Evolutionary conservation across 1,140 invertebrate genomes (phyloP), one percentile per base, ranked within the genome.

Genomic region (Hyposmocoma kahamanoa): DNA sequence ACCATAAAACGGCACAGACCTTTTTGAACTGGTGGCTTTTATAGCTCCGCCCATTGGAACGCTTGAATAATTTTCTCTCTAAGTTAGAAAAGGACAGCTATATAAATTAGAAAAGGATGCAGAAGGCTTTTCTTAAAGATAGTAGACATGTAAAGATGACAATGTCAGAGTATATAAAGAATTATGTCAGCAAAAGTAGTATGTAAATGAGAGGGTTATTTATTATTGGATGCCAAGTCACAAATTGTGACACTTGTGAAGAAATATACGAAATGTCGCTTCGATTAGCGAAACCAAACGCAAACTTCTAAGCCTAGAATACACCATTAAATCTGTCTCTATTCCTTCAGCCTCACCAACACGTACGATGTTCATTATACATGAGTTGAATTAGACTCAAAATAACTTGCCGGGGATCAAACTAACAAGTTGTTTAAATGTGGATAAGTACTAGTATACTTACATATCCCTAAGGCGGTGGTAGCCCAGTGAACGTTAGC

Each of bases 141-240:
- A 82, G 77, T 82, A 78, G 53, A 56, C 57, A 67, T 62, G 53
- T 70, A 72, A n/a, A 63, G 56, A 64, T 58, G 57, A 76, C 67
- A 72, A 59, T 70, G 72, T 71, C 49, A 66, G 48, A 53, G 62
- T 74, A 82, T 63, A 75, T 80, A 72, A 63, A 60, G 57, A 51
- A 36, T 59, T 67, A 62, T 72, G 72, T 67, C 38, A 36, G 32
- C 15, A 30, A 36, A 36, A n/a, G 32, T 61, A 49, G 67, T 80
- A 84, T 82, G 76, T 81, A 82, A 78, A 80, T 82, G 65, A 79
- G 68, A 53, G 47, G 47, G 67, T 72, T 82, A 82, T 82, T 81
- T 80, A 81, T 65, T 60, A 67, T 57, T 58, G 51, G 59, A 56
- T n/a, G 19, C 54, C 52, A 47, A 59, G 51, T 60, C 54, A 58